Evolutionary conservation across 2,888 invertebrate species (phyloP), one percentile per base, ranked within the genome.

Genomic region (Apamea crenata): DNA sequence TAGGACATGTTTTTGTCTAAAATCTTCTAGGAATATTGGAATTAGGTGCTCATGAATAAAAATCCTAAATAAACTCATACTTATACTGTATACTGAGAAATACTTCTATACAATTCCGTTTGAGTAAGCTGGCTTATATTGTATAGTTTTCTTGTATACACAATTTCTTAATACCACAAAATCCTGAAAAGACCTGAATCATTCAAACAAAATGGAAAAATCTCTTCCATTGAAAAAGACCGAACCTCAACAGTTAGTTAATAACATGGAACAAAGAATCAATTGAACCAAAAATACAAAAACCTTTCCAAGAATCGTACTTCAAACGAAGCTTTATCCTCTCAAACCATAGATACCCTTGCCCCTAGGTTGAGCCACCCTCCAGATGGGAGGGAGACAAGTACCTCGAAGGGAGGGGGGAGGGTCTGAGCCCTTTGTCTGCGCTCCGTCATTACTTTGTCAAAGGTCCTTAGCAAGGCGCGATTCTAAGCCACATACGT

Each of bases 371-470:
- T 74, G 71, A 81, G 82, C 80, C 86, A 81, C 87, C 88, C 86
- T 85, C 66, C 73, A 83, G 76, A 83, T 81, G 79, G 86, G 75
- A 73, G 87, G 81, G 81, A 89, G 88, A 83, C 83, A 85, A 90
- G 90, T 88, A 86, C 83, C 83, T 85, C 8, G 65, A 67, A 89
- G 84, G 88, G 83, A 87, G 53, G 36, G 82, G 84, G 84, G 87
- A 73, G 83, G 82, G 81, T 56, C 84, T 80, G 82, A 82, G 83
- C 82, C 89, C 94, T 95, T 96, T 96, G 96, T 96, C 95, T 95
- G 90, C 91, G 89, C 93, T 90, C 91, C 94, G 94, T 95, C 96
- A 96, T 96, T 96, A 96, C 96, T 96, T 96, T 95, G 95, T 96
- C 95, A 95, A 96, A 96, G 95, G 95, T 95, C 94, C 96, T 96